phyloP scores from a whole-genome alignment of 2,113 vertebrate species.

The Desmodus rotundus region DNA sequence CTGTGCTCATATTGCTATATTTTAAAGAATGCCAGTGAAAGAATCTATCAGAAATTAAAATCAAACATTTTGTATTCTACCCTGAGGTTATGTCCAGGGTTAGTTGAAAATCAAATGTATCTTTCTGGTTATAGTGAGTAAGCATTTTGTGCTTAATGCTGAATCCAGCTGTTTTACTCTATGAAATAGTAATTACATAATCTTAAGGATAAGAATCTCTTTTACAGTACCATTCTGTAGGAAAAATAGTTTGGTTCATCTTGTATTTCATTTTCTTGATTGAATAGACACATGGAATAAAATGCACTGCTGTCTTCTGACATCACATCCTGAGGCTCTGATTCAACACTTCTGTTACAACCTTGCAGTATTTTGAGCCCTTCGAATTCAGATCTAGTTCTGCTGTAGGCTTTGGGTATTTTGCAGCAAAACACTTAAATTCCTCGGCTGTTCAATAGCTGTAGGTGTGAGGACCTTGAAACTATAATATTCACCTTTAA shows the following conservation, averaged over 20 bases:
- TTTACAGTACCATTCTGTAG: not conserved
- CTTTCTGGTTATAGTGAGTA: not conserved
- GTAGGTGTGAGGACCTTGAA: not conserved
- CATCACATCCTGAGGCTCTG: not conserved
- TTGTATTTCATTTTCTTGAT: constrained; percentile 38
- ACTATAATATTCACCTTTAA: not conserved
- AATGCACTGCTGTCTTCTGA: not conserved
- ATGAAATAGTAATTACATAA: constrained; percentile 41
- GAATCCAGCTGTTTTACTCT: not conserved
- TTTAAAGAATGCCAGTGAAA: not conserved
- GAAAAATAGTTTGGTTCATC: constrained; percentile 7
- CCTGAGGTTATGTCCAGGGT: not conserved
- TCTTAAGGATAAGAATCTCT: not conserved
- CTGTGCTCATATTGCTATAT: not conserved
- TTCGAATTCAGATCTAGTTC: not conserved
- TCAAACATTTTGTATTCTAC: not conserved
- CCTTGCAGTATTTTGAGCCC: not conserved
- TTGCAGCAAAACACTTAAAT: not conserved
- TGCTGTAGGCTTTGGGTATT: not conserved
- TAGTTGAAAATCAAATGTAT: not conserved
- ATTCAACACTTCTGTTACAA: constrained; percentile 15
- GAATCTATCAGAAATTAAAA: constrained; percentile 3
- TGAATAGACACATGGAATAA: constrained; percentile 4
- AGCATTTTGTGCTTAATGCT: not conserved
- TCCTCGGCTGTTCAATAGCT: not conserved